These are phyloP conservation scores for Watsonalla cultraria DNA, from an alignment of 2,888 invertebrate genomes.

Conservation along the genomic window DNA sequence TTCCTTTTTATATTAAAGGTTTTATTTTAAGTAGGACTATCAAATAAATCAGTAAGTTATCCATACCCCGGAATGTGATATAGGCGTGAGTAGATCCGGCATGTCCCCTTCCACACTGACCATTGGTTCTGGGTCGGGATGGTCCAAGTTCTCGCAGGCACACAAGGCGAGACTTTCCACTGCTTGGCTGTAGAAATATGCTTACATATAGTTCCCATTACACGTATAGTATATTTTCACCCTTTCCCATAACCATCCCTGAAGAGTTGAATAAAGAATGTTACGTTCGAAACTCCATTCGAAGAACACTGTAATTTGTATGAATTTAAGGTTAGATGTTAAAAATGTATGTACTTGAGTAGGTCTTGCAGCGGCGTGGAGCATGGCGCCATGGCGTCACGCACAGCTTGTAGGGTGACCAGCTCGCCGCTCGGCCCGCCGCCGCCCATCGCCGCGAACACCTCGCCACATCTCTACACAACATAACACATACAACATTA, in stretches of 20 bases:
- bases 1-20: too few relatives aligned
- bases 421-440: conserved; percentile 41
- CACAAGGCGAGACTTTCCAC: conserved; percentile 63
- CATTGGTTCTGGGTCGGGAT: conserved; percentile 53
- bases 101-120: conserved; percentile 51
- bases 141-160: conserved; percentile 66
- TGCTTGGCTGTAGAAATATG: conserved; percentile 47
- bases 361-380: conserved; percentile 55
- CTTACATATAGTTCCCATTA: too few relatives aligned
- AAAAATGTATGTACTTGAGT: conserved; percentile 47
- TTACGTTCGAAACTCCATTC: too few relatives aligned
- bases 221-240: too few relatives aligned
- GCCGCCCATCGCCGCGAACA: conserved; percentile 73
- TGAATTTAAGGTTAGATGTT: conserved; percentile 3
- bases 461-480: conserved; percentile 65
- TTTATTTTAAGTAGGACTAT: too few relatives aligned
- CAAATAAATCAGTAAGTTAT: background rate
- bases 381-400: conserved; percentile 68
- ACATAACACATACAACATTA: background rate
- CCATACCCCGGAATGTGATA: conserved; percentile 64
- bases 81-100: conserved; percentile 64
- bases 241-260: too few relatives aligned
- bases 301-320: background rate
- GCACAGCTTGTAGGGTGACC: conserved; percentile 63
- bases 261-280: too few relatives aligned